phyloP scores from a whole-genome alignment of 1,140 invertebrate species.

The Panagrolaimus sp. region DNA sequence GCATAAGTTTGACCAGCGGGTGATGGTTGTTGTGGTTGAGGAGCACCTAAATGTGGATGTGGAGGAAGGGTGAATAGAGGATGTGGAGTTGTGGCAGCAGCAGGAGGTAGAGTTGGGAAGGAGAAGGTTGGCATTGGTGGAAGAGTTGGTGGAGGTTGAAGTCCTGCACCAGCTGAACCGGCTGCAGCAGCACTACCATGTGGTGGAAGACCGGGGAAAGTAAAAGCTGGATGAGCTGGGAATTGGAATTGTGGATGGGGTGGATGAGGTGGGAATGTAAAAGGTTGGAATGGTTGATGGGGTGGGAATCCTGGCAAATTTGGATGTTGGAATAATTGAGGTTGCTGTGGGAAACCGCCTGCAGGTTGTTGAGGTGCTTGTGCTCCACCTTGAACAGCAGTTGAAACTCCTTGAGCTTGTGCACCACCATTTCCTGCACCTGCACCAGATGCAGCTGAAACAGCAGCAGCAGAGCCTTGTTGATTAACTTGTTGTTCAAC shows the following conservation, averaged over 20 bases:
- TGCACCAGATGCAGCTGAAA: not conserved
- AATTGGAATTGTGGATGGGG: not conserved
- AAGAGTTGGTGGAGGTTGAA: conserved; percentile 17
- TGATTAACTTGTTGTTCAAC: conserved; percentile 2
- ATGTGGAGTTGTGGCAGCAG: not conserved
- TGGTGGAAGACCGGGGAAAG: not conserved
- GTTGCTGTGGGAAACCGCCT: not conserved
- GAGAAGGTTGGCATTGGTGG: conserved; percentile 20
- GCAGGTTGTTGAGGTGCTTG: too few relatives aligned
- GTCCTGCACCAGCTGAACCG: not conserved
- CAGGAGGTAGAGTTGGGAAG: conserved; percentile 1
- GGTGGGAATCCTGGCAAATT: not conserved
- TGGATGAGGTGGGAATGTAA: not conserved
- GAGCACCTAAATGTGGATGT: not conserved
- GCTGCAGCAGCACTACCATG: not conserved
- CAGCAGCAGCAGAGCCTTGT: not conserved
- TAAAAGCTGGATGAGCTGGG: not conserved
- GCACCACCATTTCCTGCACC: not conserved
- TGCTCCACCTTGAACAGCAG: not conserved
- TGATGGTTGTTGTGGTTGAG: not conserved
- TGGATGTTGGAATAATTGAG: not conserved
- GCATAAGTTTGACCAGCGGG: not conserved
- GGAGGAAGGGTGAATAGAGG: not conserved
- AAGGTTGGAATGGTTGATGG: not conserved
- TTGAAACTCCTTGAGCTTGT: not conserved